Evolutionary conservation across 1,140 invertebrate species (phyloP).

Genomic region (Radopholus similis): DNA sequence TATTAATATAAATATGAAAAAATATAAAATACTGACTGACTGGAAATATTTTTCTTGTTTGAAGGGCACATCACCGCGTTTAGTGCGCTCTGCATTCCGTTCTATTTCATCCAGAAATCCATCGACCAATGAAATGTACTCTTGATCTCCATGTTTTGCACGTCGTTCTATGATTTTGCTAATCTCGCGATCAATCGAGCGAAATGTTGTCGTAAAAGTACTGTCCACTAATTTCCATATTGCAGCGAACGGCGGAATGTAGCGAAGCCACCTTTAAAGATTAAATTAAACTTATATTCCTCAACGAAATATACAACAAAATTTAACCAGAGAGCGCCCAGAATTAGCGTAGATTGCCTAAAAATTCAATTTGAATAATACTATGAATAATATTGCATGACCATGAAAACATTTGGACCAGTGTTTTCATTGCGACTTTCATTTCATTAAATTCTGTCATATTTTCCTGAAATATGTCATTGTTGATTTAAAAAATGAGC

Average conservation of each 20-base stretch:
- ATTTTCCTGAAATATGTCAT: conserved; percentile 12
- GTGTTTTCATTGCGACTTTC: no score
- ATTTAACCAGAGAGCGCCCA: neutral
- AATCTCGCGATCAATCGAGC: conserved; percentile 3
- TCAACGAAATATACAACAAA: neutral
- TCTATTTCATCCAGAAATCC: conserved; percentile 10
- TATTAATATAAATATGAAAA: neutral
- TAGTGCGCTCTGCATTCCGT: neutral
- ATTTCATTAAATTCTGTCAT: conserved; percentile 2
- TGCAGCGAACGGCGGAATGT: conserved; percentile 1
- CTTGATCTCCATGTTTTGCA: neutral
- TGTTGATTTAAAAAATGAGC: neutral
- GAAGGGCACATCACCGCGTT: neutral
- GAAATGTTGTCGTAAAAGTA: neutral
- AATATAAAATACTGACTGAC: conserved; percentile 1
- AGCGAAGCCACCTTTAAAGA: conserved; percentile 7
- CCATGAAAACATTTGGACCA: neutral
- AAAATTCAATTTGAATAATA: neutral
- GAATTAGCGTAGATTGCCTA: neutral
- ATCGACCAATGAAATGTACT: neutral
- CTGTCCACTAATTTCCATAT: conserved; percentile 1
- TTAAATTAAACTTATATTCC: neutral
- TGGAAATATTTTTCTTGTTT: conserved; percentile 18
- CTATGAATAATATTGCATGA: neutral
- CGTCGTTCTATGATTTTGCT: neutral